Evolutionary conservation across 2,113 vertebrate species (phyloP).

Genomic region (Lampris megalopsis): DNA sequence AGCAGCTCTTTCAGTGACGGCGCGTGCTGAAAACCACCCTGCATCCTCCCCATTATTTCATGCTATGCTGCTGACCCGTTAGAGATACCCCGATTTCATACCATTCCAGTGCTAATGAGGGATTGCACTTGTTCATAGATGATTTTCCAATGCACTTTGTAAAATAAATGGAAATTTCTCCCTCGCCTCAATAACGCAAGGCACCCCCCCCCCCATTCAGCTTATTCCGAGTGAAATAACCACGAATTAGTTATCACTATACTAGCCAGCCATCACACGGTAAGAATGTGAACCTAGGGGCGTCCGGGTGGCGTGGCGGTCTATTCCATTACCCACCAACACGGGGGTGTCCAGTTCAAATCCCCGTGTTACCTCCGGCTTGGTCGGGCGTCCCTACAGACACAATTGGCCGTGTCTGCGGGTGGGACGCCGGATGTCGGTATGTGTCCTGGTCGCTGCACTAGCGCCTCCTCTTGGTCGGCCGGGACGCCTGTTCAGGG

Average conservation of each 20-base stretch:
- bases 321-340: too few species aligned
- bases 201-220: background rate
- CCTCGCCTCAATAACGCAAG: slow-evolving; percentile 29
- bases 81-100: slow-evolving; percentile 50
- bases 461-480: too few species aligned
- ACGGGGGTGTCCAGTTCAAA: too few species aligned
- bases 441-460: too few species aligned
- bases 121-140: slow-evolving; percentile 43
- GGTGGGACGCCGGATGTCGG: too few species aligned
- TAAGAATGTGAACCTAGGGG: background rate
- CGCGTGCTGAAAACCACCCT: slow-evolving; percentile 43
- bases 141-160: slow-evolving; percentile 30
- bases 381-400: too few species aligned
- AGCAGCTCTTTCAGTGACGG: slow-evolving; percentile 28
- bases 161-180: slow-evolving; percentile 7
- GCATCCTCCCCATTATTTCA: slow-evolving; percentile 55
- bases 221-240: slow-evolving; percentile 34
- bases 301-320: too few species aligned
- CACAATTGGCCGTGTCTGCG: too few species aligned
- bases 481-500: too few species aligned
- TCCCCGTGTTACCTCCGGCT: too few species aligned
- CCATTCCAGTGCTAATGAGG: slow-evolving; percentile 47
- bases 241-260: background rate
- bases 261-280: background rate
- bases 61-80: slow-evolving; percentile 44